Percentiles rank a stretch among this genome's conserved stretches.
These are phyloP conservation scores for Cyprinodon diabolis DNA, from an alignment of 2,797 vertebrate genomes.

Conservation along the genomic window DNA sequence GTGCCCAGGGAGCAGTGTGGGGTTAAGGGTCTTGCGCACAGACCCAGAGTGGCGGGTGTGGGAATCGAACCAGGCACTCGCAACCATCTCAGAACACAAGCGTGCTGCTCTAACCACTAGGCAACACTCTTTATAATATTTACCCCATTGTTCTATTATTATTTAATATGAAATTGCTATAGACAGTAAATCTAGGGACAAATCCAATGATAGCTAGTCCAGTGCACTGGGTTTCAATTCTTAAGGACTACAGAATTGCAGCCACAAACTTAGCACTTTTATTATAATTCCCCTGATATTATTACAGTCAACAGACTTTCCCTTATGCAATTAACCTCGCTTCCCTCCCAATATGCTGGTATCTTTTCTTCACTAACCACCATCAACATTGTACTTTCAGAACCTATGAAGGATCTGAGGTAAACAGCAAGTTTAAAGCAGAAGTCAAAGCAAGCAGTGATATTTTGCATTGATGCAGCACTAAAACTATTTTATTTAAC, in stretches of 20 bases:
- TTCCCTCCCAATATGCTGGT: not conserved
- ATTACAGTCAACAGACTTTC: conserved; percentile 1
- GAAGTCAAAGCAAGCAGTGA: not conserved
- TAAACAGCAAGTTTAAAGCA: not conserved
- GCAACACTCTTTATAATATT: not conserved
- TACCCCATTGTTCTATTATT: not conserved
- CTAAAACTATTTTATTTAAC: not conserved
- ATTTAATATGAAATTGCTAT: not conserved
- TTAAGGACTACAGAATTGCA: not conserved
- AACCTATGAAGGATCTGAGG: not conserved
- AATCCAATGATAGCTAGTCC: not conserved
- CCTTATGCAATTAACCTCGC: not conserved
- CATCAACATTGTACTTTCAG: not conserved
- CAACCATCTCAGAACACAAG: too few species aligned
- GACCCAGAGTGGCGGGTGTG: too few species aligned
- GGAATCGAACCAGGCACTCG: too few species aligned
- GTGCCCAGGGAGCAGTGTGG: too few species aligned
- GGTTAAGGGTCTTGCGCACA: too few species aligned
- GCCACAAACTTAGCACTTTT: not conserved
- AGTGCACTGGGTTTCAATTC: not conserved
- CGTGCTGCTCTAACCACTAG: too few species aligned
- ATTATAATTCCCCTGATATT: not conserved
- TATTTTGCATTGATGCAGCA: not conserved
- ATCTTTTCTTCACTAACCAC: conserved; percentile 2
- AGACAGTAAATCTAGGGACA: too few species aligned